Base-by-base conservation (phyloP, 2,888 invertebrate genomes). In the Megamerina dolium region DNA sequence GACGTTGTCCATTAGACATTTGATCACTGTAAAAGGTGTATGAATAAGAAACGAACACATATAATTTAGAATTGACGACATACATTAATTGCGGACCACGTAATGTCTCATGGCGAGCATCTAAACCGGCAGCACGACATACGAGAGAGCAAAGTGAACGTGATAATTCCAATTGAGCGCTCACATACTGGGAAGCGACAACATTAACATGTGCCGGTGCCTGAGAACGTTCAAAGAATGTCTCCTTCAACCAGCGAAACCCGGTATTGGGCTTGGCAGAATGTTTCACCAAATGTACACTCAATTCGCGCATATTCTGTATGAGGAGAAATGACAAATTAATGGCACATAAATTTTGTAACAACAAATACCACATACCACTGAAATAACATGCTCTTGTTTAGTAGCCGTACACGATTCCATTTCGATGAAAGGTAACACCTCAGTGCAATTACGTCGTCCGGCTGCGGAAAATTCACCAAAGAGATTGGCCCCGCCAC, bases 371-470 rank as follows among this genome's bases (percentile, higher is more conserved):
- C 3, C 38, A 46, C 77, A 73, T 56, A 86, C 86, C 64, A 89
- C 89, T 8, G 89, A 88, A 31, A 89, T 85, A 30, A 90, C 82
- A 63, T 89, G 89, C 59, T 90, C 90, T 68, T 90, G 88, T 58
- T 87, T 87, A 57, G 87, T 87, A 12, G 89, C 89, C 3, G 90
- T 89, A 64, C 89, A 89, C 30, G 83, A 84, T 68, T 90, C 89
- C 12, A 83, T 75, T 69, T 90, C 90, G 47, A 83, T 76, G 72
- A 90, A 90, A 0, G 89, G 90, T 56, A 90, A 71, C 45, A 77
- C 66, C 59, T 83, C 83, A 48, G 72, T 74, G 40, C 63, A 64
- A 64, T 66, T 57, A 56, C 67, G 72, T 16, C 69, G 72, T 46
- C 64, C 67, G 30, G 76, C 75, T 47, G 58, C 53, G 43, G 63